Evolutionary conservation across 1,140 invertebrate species (phyloP), one percentile per base, ranked within the genome.

Genomic region (Drosophila kohkoa): DNA sequence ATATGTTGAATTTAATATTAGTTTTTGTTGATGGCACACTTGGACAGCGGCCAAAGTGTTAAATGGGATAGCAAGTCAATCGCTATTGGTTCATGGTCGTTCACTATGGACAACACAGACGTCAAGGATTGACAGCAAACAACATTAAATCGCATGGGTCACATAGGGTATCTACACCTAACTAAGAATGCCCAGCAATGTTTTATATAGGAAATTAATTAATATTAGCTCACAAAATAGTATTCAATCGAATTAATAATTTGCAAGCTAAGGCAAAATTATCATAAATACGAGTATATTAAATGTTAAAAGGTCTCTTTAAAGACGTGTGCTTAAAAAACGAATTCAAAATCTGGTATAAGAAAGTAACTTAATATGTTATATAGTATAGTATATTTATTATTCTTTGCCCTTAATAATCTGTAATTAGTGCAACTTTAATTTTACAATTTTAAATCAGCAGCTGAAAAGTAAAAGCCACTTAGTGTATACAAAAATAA

Each of bases 31-130:
- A 57, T 81, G 65, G 60, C 69, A 70, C 49, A 77, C 46, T 87
- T 87, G 82, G 83, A 45, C 46, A 5, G 11, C 8, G 30, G 67
- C 73, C 85, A 89, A 87, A 65, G 38, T 65, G 55, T 13, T 69
- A 30, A 30, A 63, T 65, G 57, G 43, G 4, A 57, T 30, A 54
- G 54, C 11, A 35, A 30, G n/a, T 64, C 43, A 64, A 38, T 20
- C 20, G 10, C 0, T 28, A 32, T 15, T 13, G 64, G 77, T 85
- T 85, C 63, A 86, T 63, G 75, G 82, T 48, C 67, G 72, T 58
- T 57, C 41, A 71, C 46, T 48, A 10, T 41, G 52, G 38, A 6
- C 5, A 60, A 62, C 52, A 70, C 10, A 8, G 15, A n/a, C 2
- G 1, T 41, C 13, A 48, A 2, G 28, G 4, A 51, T 60, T 30